A percentile compares a stretch with the other conserved stretches of the same genome.
phyloP scores from a whole-genome alignment of 2,888 invertebrate species.

The Neria commutata region DNA sequence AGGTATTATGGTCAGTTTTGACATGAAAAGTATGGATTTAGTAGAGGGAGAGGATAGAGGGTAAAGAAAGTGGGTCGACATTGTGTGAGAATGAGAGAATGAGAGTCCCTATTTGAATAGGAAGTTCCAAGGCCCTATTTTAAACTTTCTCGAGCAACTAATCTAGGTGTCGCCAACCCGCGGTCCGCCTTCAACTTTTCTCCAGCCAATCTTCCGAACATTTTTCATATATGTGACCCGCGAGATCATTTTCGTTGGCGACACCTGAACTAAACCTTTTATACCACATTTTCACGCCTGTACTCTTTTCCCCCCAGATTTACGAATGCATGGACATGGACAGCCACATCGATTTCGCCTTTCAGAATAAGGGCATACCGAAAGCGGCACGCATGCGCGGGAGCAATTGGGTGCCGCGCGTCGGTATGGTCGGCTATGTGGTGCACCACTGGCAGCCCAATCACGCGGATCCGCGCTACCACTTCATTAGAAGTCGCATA shows the following conservation, averaged over 20 bases:
- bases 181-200: neutral
- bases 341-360: conserved; percentile 88
- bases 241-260: neutral
- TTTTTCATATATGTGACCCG: too few species aligned
- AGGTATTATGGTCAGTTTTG: too few species aligned
- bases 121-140: too few species aligned
- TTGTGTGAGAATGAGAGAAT: too few species aligned
- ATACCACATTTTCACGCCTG: too few species aligned
- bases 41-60: too few species aligned
- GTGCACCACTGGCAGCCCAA: conserved; percentile 95
- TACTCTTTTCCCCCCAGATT: too few species aligned
- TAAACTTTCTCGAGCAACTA: too few species aligned
- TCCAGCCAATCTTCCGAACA: too few species aligned
- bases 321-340: conserved; percentile 92
- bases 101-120: too few species aligned
- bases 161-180: neutral
- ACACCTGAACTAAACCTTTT: neutral
- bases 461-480: conserved; percentile 83
- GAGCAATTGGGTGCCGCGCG: conserved; percentile 88
- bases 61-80: too few species aligned
- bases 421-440: conserved; percentile 92
- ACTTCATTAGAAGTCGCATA: conserved; percentile 91
- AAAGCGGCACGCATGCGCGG: conserved; percentile 88
- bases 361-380: conserved; percentile 90
- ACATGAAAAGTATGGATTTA: too few species aligned